phyloP scores from a whole-genome alignment of 2,113 vertebrate species.

The Macquaria australasica region DNA sequence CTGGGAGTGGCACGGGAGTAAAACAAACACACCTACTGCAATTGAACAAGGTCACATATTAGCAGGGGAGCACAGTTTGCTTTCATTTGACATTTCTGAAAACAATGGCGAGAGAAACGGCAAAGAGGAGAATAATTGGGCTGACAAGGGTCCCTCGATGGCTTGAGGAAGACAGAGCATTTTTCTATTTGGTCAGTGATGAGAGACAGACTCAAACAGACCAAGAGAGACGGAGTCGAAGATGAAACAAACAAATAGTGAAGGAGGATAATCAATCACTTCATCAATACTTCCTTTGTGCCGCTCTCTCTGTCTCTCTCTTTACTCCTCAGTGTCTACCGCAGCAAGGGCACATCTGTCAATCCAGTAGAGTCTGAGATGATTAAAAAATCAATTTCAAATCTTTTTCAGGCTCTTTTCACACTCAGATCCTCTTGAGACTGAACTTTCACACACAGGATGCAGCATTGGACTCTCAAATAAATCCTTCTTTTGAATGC shows the following conservation, averaged over 20 bases:
- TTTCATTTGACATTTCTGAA: constrained; percentile 1
- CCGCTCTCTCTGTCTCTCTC: background rate
- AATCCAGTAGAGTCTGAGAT: background rate
- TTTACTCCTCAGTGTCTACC: background rate
- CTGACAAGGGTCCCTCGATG: constrained; percentile 29
- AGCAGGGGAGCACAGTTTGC: constrained; percentile 46
- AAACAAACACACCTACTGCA: constrained; percentile 72
- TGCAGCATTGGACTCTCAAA: too few relatives aligned
- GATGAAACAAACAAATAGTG: constrained; percentile 4
- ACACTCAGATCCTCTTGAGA: background rate
- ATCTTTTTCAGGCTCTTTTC: background rate
- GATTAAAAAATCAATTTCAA: constrained; percentile 13
- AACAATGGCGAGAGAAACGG: constrained; percentile 13
- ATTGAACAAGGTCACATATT: constrained; percentile 61
- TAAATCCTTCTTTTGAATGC: background rate
- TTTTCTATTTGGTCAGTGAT: constrained; percentile 25
- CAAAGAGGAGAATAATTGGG: constrained; percentile 16
- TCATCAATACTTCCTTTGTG: constrained; percentile 43
- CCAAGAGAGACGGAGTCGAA: background rate
- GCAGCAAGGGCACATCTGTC: background rate
- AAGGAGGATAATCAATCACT: constrained; percentile 33
- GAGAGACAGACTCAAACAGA: constrained; percentile 27
- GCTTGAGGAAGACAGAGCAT: background rate
- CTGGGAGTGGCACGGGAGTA: constrained; percentile 68
- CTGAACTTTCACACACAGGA: background rate